These are phyloP conservation scores for Sinopyrophorus schimmeli DNA, from an alignment of 2,888 invertebrate species.

Conservation along the genomic window DNA sequence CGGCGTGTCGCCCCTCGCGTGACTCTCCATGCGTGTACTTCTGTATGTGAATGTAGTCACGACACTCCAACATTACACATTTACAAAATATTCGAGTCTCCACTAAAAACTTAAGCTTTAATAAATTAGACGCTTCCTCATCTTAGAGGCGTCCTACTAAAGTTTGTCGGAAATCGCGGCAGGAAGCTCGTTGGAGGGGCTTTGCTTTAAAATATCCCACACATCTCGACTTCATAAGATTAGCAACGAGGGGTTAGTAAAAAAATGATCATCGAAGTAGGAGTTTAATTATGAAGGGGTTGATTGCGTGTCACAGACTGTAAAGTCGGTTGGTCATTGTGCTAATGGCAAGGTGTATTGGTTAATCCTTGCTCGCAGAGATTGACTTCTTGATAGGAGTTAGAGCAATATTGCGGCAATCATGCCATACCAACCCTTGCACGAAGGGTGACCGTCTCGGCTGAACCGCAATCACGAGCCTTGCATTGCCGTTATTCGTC, in stretches of 20 bases:
- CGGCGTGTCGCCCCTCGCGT: slow-evolving; percentile 46
- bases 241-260: slow-evolving; percentile 3
- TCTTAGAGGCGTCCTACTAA: slow-evolving; percentile 7
- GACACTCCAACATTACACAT: slow-evolving; percentile 47
- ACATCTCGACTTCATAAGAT: no score
- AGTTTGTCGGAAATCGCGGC: neutral
- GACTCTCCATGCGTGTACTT: slow-evolving; percentile 43
- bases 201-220: neutral
- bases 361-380: slow-evolving; percentile 50
- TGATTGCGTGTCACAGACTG: slow-evolving; percentile 41
- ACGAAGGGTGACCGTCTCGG: slow-evolving; percentile 36
- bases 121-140: slow-evolving; percentile 39
- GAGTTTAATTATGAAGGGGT: slow-evolving; percentile 30
- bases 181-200: neutral
- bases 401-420: slow-evolving; percentile 52
- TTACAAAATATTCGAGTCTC: slow-evolving; percentile 43
- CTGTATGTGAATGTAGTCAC: slow-evolving; percentile 44
- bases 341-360: slow-evolving; percentile 52
- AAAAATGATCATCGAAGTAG: slow-evolving; percentile 32
- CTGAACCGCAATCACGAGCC: slow-evolving; percentile 21
- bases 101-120: slow-evolving; percentile 35
- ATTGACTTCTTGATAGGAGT: slow-evolving; percentile 51
- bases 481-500: slow-evolving; percentile 26
- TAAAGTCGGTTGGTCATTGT: slow-evolving; percentile 49
- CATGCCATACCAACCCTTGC: slow-evolving; percentile 46